Evolutionary conservation across 2,797 vertebrate genomes (phyloP), one percentile per base, ranked within the genome.

Genomic region (Nyctibius grandis): DNA sequence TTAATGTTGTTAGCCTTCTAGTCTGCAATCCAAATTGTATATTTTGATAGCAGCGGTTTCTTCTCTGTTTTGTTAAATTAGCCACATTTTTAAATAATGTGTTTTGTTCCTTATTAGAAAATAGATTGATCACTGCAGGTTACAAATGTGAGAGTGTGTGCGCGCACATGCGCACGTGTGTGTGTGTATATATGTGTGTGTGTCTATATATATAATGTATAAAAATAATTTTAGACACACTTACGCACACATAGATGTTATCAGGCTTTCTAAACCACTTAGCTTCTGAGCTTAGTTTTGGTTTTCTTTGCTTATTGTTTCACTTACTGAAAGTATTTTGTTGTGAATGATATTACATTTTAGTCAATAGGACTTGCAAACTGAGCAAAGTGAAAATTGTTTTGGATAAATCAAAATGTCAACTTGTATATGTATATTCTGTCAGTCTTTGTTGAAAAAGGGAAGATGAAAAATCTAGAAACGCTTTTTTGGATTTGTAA

Each of bases 11-110:
- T 98, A 98, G 97, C 97, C 97, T 98, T 98, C 96, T 98, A 98
- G 98, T 97, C 98, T 98, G 98, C 98, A 98, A 98, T 97, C 97
- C 96, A 98, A 98, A 98, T 98, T 98, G 98, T 98, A 98, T 98
- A 98, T 98, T 98, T 98, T 98, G 98, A 98, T 98, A 98, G 98
- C 97, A 97, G 95, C 96, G 91, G 96, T 98, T 98, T 98, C 97
- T 98, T 97, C 97, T 97, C 96, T 90, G 93, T 97, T 98, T 98
- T 97, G 97, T 98, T 98, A 97, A 97, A 97, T 97, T 98, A 97
- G 98, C 83, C 96, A 97, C 97, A 97, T 96, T 98, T 98, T 97
- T 93, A 97, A 97, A 96, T 57, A 76, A 97, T 96, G 95, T 89
- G 95, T 96, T 97, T 97, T 97, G 97, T 98, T 98, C 97, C 95